Conservation (phyloP, 2,797 vertebrate genomes). For the Falco biarmicus region DNA sequence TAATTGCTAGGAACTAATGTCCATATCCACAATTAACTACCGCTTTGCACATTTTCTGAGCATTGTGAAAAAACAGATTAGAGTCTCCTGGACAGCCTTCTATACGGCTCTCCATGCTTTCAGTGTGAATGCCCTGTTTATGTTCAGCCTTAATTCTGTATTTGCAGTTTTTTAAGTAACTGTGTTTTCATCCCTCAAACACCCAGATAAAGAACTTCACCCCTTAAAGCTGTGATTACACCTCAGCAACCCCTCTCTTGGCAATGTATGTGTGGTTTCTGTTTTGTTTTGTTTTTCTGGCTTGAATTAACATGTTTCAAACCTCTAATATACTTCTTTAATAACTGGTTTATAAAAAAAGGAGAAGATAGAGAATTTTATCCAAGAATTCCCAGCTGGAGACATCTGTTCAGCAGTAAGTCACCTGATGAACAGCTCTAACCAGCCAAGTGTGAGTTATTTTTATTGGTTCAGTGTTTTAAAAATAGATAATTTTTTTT, state of each 20-base stretch:
- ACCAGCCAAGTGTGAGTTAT: slow-evolving; percentile 74
- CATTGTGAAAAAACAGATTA: neutral
- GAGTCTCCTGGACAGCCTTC: neutral
- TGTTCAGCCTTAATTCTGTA: neutral
- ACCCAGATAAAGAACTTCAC: slow-evolving; percentile 12
- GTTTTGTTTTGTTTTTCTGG: slow-evolving; percentile 36
- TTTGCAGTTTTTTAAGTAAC: neutral
- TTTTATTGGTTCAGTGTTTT: slow-evolving; percentile 78
- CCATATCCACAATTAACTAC: neutral
- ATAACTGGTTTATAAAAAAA: slow-evolving; percentile 21
- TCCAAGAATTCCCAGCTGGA: slow-evolving; percentile 63
- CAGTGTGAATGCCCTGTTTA: neutral
- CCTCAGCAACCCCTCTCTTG: slow-evolving; percentile 37
- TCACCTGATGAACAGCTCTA: slow-evolving; percentile 73
- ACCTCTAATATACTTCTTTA: slow-evolving; percentile 34
- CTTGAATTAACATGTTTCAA: slow-evolving; percentile 49
- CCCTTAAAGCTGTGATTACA: slow-evolving; percentile 39
- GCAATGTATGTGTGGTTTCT: slow-evolving; percentile 14
- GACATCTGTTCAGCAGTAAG: slow-evolving; percentile 72
- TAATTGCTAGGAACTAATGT: neutral
- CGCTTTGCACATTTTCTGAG: neutral
- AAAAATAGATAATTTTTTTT: slow-evolving; percentile 62
- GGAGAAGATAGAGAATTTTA: slow-evolving; percentile 33
- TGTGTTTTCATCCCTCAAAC: slow-evolving; percentile 17
- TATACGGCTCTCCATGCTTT: neutral